Percentiles rank a stretch among this genome's conserved stretches.
Evolutionary conservation across 2,113 vertebrate species (phyloP).

Genomic region (Antechinus stuartii): DNA sequence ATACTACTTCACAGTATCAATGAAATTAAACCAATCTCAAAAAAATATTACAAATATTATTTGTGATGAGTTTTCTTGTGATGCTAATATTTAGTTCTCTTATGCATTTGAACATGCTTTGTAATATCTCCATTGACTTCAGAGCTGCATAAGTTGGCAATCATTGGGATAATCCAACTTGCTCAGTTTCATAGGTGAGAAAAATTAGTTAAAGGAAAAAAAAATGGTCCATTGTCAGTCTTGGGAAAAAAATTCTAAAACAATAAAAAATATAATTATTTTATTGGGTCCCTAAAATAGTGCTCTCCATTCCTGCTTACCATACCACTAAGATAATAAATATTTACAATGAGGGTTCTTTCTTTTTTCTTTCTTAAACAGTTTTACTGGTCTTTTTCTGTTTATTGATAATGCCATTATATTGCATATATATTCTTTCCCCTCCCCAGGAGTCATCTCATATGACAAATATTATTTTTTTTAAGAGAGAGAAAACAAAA

Average conservation of each 20-base stretch:
- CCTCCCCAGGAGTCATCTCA: background rate
- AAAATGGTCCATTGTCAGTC: background rate
- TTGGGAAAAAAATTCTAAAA: background rate
- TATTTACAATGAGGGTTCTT: background rate
- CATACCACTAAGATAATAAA: background rate
- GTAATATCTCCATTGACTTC: background rate
- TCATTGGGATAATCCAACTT: background rate
- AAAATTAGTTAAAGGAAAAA: background rate
- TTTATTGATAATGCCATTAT: background rate
- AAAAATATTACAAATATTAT: too few species aligned
- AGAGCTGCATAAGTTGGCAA: background rate
- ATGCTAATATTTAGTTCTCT: background rate
- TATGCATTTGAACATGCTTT: background rate
- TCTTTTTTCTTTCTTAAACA: background rate
- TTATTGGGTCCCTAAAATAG: background rate
- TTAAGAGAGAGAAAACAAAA: background rate
- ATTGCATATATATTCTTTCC: too few species aligned
- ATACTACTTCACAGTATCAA: background rate
- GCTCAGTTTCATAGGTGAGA: background rate
- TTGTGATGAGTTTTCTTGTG: background rate
- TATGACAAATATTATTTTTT: background rate
- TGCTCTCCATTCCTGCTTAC: background rate
- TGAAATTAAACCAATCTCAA: background rate
- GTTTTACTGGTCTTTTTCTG: background rate
- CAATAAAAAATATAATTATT: background rate